A percentile compares a stretch with the other conserved stretches of the same genome.
Evolutionary conservation across 2,888 invertebrate species (phyloP).

Genomic region (Hydraecia micacea): DNA sequence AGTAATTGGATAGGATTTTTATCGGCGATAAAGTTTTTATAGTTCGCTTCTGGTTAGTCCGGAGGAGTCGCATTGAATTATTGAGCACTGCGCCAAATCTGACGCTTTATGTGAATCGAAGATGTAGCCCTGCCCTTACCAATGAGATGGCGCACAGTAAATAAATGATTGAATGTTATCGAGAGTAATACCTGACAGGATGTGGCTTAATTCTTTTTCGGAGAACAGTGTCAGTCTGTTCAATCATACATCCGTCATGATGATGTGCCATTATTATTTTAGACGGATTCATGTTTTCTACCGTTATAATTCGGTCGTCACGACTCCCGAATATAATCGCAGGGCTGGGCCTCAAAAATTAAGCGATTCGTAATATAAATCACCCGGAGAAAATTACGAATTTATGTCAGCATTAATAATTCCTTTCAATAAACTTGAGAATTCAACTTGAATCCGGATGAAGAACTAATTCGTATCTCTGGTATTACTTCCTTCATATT

Average conservation of each 20-base stretch:
- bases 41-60: slow-evolving; percentile 46
- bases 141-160: not conserved
- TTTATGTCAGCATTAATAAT: not conserved
- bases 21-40: slow-evolving; percentile 55
- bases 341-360: not conserved
- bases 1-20: slow-evolving; percentile 53
- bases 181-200: not conserved
- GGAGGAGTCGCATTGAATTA: slow-evolving; percentile 46
- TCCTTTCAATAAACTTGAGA: not conserved
- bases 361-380: not conserved
- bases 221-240: no score
- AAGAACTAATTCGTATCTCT: slow-evolving; percentile 7
- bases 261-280: not conserved
- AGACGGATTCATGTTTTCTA: not conserved
- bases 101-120: slow-evolving; percentile 11
- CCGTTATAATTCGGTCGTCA: not conserved
- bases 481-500: not conserved
- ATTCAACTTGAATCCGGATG: not conserved
- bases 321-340: not conserved
- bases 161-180: slow-evolving; percentile 5
- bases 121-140: slow-evolving; percentile 1
- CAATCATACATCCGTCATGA: no score
- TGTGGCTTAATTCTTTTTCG: not conserved
- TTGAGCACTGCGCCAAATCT: slow-evolving; percentile 56
- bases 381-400: not conserved